Conservation (phyloP, 2,888 invertebrate genomes). For the Lobophora halterata region DNA sequence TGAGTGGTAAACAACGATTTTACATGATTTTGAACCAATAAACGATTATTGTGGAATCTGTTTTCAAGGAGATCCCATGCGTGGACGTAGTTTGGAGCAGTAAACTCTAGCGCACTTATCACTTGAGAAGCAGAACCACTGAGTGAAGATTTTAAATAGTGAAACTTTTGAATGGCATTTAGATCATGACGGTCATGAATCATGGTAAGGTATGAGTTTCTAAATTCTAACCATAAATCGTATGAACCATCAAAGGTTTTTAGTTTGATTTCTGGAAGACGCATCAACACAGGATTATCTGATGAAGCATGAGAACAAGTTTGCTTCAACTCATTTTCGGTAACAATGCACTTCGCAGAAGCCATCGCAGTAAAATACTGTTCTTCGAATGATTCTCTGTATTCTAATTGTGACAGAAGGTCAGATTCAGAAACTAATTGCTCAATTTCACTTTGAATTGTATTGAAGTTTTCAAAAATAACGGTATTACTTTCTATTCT, state of each 20-base stretch:
- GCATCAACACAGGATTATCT: no score
- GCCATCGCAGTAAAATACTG: no score
- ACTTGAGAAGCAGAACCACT: slow-evolving; percentile 18
- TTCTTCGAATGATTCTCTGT: no score
- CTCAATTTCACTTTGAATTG: no score
- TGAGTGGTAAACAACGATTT: slow-evolving; percentile 5
- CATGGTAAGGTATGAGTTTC: slow-evolving; percentile 22
- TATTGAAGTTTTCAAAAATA: no score
- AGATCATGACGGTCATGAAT: slow-evolving; percentile 20
- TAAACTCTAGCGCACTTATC: slow-evolving; percentile 23
- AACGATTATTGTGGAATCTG: slow-evolving; percentile 9
- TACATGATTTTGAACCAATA: slow-evolving; percentile 8
- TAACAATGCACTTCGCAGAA: no score
- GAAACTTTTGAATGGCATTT: slow-evolving; percentile 24
- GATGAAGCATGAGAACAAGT: no score
- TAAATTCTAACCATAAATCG: slow-evolving; percentile 29
- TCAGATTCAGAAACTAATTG: no score
- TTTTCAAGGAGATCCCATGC: slow-evolving; percentile 24
- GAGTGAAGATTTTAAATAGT: slow-evolving; percentile 25
- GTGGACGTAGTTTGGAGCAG: slow-evolving; percentile 16
- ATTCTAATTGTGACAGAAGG: no score
- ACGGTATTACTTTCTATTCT: no score
- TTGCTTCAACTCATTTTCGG: no score
- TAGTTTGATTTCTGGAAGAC: no score
- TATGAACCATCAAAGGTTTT: slow-evolving; percentile 27